These are phyloP conservation scores for Ivindomyrus marchei DNA, from an alignment of 2,113 vertebrate genomes.

Conservation along the genomic window DNA sequence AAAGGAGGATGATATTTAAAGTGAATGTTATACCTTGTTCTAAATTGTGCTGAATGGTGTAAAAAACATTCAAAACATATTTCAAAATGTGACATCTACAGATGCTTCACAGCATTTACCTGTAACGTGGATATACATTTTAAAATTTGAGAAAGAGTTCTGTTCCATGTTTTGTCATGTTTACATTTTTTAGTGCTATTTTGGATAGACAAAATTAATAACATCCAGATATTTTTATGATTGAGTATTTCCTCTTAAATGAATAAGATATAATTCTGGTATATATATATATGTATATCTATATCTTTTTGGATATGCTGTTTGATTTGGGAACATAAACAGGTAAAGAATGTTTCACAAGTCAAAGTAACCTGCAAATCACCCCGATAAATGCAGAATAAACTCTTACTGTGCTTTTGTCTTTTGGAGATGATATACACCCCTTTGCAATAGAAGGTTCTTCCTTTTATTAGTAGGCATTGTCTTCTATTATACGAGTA, in stretches of 20 bases:
- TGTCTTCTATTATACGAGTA: not conserved
- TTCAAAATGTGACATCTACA: not conserved
- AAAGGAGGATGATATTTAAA: not conserved
- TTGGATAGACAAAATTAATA: not conserved
- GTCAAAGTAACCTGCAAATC: not conserved
- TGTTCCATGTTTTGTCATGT: not conserved
- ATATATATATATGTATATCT: not conserved
- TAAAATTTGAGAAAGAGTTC: not conserved
- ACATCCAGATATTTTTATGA: not conserved
- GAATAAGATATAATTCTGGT: not conserved
- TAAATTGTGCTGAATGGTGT: not conserved
- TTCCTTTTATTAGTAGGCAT: not conserved
- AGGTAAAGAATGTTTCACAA: not conserved
- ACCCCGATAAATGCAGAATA: not conserved
- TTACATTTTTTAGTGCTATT: not conserved
- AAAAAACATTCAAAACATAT: not conserved
- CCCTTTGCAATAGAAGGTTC: not conserved
- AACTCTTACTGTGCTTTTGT: not conserved
- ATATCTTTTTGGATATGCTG: not conserved
- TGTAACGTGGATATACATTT: not conserved
- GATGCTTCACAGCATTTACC: not conserved
- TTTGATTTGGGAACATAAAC: not conserved
- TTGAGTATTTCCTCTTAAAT: not conserved
- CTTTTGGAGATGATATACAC: not conserved
- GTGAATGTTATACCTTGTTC: not conserved